Percentiles rank a stretch among this genome's conserved stretches.
Evolutionary conservation across 2,888 invertebrate species (phyloP).

Genomic region (Parapristionchus giblindavisi): DNA sequence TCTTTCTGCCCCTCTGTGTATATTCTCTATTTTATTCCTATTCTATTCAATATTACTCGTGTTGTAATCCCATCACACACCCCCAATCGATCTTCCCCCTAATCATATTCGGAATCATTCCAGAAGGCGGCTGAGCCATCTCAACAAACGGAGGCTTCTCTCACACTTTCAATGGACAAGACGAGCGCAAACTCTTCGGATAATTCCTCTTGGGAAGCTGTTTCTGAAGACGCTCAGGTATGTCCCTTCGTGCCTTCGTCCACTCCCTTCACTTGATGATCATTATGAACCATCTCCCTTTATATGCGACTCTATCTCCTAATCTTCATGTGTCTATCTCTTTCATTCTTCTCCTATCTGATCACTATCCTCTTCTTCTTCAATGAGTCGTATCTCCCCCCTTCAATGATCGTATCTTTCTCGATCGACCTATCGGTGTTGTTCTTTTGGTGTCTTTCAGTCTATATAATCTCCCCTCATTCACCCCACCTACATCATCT

Average conservation of each 20-base stretch:
- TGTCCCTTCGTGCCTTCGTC: background rate
- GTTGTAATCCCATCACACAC: slow-evolving; percentile 9
- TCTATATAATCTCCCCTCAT: too few relatives aligned
- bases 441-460: too few relatives aligned
- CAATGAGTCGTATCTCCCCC: too few relatives aligned
- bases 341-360: background rate
- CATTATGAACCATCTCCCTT: background rate
- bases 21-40: background rate
- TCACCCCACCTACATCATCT: too few relatives aligned
- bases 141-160: background rate
- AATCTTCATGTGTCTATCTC: background rate
- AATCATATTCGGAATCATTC: too few relatives aligned
- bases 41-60: too few relatives aligned
- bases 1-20: background rate
- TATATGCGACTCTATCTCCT: background rate
- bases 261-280: background rate
- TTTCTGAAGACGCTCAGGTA: slow-evolving; percentile 62
- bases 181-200: slow-evolving; percentile 55
- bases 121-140: slow-evolving; percentile 7
- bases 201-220: slow-evolving; percentile 64
- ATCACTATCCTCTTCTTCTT: slow-evolving; percentile 3
- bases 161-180: slow-evolving; percentile 31
- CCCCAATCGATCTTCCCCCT: too few relatives aligned
- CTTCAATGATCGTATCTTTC: too few relatives aligned
- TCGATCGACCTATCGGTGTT: too few relatives aligned